Evolutionary conservation across 2,113 vertebrate species (phyloP).

Genomic region (Larimichthys polyactis): DNA sequence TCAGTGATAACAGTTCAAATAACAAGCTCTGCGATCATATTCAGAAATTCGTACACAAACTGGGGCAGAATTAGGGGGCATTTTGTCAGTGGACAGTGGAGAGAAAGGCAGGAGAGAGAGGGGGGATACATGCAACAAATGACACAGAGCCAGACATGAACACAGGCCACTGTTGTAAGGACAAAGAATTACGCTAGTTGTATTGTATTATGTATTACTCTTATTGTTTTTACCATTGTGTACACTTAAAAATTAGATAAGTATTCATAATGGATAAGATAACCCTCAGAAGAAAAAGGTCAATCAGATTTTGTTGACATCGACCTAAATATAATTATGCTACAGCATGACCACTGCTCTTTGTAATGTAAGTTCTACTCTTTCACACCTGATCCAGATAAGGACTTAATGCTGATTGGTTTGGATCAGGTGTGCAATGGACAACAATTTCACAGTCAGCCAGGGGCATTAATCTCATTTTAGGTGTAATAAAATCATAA

Average conservation of each 20-base stretch:
- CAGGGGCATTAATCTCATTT: background rate
- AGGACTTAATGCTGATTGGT: background rate
- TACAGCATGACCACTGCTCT: background rate
- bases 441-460: background rate
- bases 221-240: background rate
- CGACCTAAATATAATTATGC: background rate
- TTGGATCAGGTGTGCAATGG: background rate
- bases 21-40: background rate
- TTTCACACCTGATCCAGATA: slow-evolving; percentile 6
- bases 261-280: no score
- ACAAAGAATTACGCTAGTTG: no score
- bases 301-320: slow-evolving; percentile 6
- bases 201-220: no score
- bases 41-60: background rate
- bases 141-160: no score
- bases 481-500: background rate
- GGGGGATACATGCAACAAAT: no score
- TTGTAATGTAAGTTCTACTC: background rate
- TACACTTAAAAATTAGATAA: background rate
- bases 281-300: background rate
- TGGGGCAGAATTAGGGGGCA: no score
- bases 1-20: slow-evolving; percentile 4
- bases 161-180: no score
- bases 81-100: no score
- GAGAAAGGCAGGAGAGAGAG: no score